Percentiles rank a stretch among this genome's conserved stretches.
Conservation (phyloP, 1,140 invertebrate species). For the Venturia canescens region DNA sequence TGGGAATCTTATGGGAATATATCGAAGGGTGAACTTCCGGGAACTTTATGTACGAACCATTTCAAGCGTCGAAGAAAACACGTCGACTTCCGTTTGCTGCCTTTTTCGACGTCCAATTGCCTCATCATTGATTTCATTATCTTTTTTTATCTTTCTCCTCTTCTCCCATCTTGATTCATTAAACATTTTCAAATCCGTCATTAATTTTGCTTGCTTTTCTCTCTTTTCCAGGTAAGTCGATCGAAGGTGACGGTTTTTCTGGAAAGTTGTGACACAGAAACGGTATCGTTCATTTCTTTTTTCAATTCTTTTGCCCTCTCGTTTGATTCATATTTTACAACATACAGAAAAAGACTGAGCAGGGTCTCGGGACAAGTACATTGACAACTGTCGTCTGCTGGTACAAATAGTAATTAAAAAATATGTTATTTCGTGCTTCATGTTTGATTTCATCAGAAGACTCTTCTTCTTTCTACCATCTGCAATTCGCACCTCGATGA, state of each 20-base stretch:
- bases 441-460: no score
- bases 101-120: background rate
- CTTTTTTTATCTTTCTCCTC: background rate
- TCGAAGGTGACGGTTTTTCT: background rate
- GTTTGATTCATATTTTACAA: background rate
- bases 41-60: slow-evolving; percentile 22
- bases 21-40: background rate
- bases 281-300: background rate
- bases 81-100: background rate
- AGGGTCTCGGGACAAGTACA: no score
- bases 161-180: background rate
- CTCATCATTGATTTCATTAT: background rate
- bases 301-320: background rate
- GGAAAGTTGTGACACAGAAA: background rate
- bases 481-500: no score
- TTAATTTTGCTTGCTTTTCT: slow-evolving; percentile 37
- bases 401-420: no score
- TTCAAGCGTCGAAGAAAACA: background rate
- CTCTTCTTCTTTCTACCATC: no score
- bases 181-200: background rate
- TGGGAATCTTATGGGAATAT: slow-evolving; percentile 50
- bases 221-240: slow-evolving; percentile 49
- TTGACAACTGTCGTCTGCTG: no score
- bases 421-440: no score
- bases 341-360: no score